Percentiles rank a stretch among this genome's conserved stretches.
Evolutionary conservation across 1,140 invertebrate genomes (phyloP).

Genomic region (Drosophila orosa): DNA sequence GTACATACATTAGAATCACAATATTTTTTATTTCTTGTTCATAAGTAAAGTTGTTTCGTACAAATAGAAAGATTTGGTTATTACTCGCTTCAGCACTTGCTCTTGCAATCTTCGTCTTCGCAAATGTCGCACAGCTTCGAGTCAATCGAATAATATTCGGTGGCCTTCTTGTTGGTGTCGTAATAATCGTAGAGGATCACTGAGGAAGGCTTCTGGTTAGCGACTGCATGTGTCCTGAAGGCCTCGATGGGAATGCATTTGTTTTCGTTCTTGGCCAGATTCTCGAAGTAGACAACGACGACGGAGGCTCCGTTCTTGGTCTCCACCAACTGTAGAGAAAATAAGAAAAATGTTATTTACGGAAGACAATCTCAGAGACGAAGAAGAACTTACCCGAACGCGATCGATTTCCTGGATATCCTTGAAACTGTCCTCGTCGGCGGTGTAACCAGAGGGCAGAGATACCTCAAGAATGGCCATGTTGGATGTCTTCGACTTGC

Average conservation of each 20-base stretch:
- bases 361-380: neutral
- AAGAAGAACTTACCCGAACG: conserved; percentile 61
- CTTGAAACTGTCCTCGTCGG: conserved; percentile 66
- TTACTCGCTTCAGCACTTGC: conserved; percentile 33
- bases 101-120: conserved; percentile 59
- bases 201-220: conserved; percentile 92
- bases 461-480: conserved; percentile 96
- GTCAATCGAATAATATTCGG: conserved; percentile 70
- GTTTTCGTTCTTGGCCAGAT: conserved; percentile 86
- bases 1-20: conserved; percentile 38
- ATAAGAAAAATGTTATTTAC: neutral
- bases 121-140: conserved; percentile 77
- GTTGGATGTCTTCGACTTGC: conserved; percentile 86
- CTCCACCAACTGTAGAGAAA: conserved; percentile 87
- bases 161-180: conserved; percentile 90
- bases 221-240: conserved; percentile 92
- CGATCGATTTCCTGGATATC: conserved; percentile 60
- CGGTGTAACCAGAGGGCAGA: conserved; percentile 92
- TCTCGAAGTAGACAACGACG: conserved; percentile 93
- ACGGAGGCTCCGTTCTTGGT: conserved; percentile 90
- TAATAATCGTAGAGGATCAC: conserved; percentile 96
- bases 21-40: conserved; percentile 35
- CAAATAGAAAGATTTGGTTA: conserved; percentile 27
- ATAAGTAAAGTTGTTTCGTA: neutral
- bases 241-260: conserved; percentile 94